Base-by-base conservation (phyloP, 2,113 vertebrate species). In the Nannospalax galili region DNA sequence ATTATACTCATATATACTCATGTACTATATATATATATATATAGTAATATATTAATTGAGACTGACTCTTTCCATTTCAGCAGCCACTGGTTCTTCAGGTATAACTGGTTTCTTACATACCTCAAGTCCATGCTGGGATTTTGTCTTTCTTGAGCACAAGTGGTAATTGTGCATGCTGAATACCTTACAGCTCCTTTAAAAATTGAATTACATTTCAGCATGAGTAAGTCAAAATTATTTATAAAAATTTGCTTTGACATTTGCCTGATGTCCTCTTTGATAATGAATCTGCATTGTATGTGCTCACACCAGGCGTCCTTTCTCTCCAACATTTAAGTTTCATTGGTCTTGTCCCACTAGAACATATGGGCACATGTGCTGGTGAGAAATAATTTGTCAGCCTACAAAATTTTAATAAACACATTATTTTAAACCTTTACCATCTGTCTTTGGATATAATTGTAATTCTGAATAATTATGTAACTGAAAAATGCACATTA, bases 371-470 rank as follows among this genome's bases (percentile, higher is more conserved):
- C 19, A 86, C 11, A 95, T 84, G 67, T 92, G 45, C 91, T 77
- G 62, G 67, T 62, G 60, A 93, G 48, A 42, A 91, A 93, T 77
- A 60, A 78, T 75, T 92, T 95, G 62, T 84, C 77, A 97, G 7
- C 15, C 73, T 84, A n/a, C 2, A 15, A 30, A 52, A 73, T 88
- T 97, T 96, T 90, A 97, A 97, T 67, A 97, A 95, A 97, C 60
- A 88, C n/a, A 94, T 80, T 56, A 84, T 64, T 97, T 97, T 92
- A 94, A 96, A 89, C 17, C 35, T 96, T 87, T 24, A 67, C 79
- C 84, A 93, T 96, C 92, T 98, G 91, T 95, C 84, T 69, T 96
- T 64, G 69, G 17, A 62, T 96, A 26, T 96, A 95, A 95, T 96
- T 98, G 75, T n/a, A 93, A 72, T 67, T 40, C 10, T 22, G 92